Evolutionary conservation across 2,888 invertebrate genomes (phyloP).

Genomic region (Leptopilina drosophilae): DNA sequence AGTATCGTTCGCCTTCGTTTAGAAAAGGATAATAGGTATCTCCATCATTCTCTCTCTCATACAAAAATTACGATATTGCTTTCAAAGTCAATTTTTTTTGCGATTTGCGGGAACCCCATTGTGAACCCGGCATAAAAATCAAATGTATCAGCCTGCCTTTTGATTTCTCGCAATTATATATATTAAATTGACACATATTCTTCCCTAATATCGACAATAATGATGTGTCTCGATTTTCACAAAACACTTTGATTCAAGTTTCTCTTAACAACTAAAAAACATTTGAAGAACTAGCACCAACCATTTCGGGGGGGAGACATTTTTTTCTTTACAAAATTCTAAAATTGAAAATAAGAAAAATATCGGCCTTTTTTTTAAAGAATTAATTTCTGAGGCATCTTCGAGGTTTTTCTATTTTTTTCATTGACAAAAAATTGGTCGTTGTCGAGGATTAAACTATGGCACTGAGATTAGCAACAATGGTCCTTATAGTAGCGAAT

Average conservation of each 20-base stretch:
- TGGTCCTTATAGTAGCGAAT: too few relatives aligned
- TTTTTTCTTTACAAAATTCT: not conserved
- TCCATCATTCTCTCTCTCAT: too few relatives aligned
- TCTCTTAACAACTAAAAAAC: not conserved
- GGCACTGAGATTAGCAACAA: constrained; percentile 30
- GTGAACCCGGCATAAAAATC: too few relatives aligned
- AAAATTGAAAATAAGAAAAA: not conserved
- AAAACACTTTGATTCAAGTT: constrained; percentile 34
- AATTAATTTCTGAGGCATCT: not conserved
- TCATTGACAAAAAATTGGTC: not conserved
- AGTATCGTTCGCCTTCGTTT: too few relatives aligned
- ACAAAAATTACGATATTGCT: not conserved
- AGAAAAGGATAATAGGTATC: too few relatives aligned
- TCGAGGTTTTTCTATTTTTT: not conserved
- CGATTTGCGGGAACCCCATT: too few relatives aligned
- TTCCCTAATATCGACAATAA: constrained; percentile 20
- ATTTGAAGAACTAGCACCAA: constrained; percentile 18
- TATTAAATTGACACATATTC: not conserved
- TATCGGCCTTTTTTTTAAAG: not conserved
- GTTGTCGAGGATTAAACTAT: constrained; percentile 15
- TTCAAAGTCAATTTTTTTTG: not conserved
- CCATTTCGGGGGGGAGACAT: not conserved
- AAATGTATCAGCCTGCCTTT: constrained; percentile 10
- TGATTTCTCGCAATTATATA: not conserved
- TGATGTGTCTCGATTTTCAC: constrained; percentile 2